Conservation (phyloP, 1,140 invertebrate genomes). For the Schlechtendalia chinensis region DNA sequence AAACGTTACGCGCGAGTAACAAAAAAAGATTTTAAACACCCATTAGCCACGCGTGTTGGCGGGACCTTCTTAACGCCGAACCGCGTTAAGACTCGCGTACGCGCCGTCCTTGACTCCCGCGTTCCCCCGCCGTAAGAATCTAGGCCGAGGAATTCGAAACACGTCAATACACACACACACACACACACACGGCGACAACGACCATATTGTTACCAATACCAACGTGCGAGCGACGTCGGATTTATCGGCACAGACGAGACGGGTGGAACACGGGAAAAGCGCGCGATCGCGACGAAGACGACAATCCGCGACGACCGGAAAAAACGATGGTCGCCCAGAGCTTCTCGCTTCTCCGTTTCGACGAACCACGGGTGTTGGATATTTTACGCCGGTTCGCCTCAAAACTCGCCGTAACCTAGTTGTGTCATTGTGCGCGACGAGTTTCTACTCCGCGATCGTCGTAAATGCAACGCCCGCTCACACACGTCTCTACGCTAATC, state of each 20-base stretch:
- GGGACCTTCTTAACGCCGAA: not conserved
- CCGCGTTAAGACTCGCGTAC: not conserved
- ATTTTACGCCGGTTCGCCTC: slow-evolving; percentile 34
- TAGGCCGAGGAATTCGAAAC: slow-evolving; percentile 12
- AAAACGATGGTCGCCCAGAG: not conserved
- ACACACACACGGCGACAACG: not conserved
- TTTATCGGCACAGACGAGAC: not conserved
- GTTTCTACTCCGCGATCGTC: slow-evolving; percentile 13
- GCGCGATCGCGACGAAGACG: no score
- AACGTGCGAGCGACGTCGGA: not conserved
- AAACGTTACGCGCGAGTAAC: no score
- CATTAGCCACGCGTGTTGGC: not conserved
- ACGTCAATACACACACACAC: not conserved
- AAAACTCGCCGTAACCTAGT: slow-evolving; percentile 32
- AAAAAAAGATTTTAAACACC: slow-evolving; percentile 17
- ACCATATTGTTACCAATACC: not conserved
- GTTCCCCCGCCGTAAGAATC: not conserved
- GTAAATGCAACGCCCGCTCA: slow-evolving; percentile 24
- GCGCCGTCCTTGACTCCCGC: slow-evolving; percentile 5
- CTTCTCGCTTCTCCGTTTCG: not conserved
- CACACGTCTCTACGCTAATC: slow-evolving; percentile 35
- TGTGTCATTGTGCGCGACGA: slow-evolving; percentile 22
- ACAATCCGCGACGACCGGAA: not conserved
- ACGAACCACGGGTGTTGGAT: no score
- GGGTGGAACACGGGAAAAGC: not conserved